phyloP scores from a whole-genome alignment of 2,113 vertebrate species.

The Anser brachyrhynchus region DNA sequence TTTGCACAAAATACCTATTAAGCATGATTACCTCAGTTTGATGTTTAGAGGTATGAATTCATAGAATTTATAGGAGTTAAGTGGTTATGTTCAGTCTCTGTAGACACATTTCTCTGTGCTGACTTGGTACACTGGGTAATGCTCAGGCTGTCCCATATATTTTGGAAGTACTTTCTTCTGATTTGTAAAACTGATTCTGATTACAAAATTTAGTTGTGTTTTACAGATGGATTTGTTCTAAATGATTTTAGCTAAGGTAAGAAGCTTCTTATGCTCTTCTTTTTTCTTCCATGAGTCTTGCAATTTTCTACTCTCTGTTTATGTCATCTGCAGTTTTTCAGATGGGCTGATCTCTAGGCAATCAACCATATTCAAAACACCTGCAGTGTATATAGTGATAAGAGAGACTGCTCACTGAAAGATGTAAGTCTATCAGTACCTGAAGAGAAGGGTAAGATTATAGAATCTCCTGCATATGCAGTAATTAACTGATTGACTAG shows the following conservation, averaged over 20 bases:
- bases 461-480: neutral
- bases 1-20: neutral
- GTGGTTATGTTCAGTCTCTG: neutral
- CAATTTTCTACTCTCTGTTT: slow-evolving; percentile 44
- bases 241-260: neutral
- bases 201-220: neutral
- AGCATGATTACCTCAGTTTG: neutral
- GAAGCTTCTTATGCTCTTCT: neutral
- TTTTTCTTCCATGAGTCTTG: neutral
- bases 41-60: neutral
- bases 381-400: slow-evolving; percentile 1
- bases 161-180: neutral
- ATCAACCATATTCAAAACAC: slow-evolving; percentile 1
- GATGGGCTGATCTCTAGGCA: neutral
- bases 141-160: neutral
- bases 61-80: neutral
- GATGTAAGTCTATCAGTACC: neutral
- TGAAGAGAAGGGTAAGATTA: neutral
- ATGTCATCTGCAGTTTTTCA: neutral
- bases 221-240: slow-evolving; percentile 32
- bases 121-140: neutral
- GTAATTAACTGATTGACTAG: neutral
- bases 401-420: neutral
- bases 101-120: neutral
- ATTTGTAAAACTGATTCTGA: neutral